Evolutionary conservation across 2,888 invertebrate genomes (phyloP), one percentile per base, ranked within the genome.

Genomic region (Metellina segmentata): DNA sequence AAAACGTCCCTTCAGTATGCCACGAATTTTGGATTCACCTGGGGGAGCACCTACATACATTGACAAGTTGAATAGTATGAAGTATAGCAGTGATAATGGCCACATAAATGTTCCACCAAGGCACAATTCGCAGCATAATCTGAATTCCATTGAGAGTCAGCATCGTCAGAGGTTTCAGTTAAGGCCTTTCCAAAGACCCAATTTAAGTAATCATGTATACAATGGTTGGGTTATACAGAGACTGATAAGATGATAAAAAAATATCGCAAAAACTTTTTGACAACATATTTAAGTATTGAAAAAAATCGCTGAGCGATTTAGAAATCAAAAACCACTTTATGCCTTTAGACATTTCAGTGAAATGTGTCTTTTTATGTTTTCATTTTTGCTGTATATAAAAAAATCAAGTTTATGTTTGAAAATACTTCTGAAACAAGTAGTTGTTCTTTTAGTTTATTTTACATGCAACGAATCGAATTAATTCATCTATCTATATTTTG

Each of bases 161-260:
- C 53, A 75, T 4, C 74, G 61, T 0, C 34, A 53, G 49, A 90
- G n/a, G 48, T 49, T 72, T 53, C 51, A 48, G 19, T 20, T 70
- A 16, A 77, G 75, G 61, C 88, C 81, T 6, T 52, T 74, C 53
- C 61, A 51, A 16, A 74, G 79, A 79, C 72, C 79, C 7, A 52
- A 49, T 34, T 1, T 8, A 6, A 74, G 49, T 13, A 81, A n/a
- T n/a, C 71, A 74, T n/a, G 49, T 81, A 9, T 87, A 87, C 7
- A 88, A 89, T 71, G 89, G 83, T 34, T 89, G 89, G 89, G 19
- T 83, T 34, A 48, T 89, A 2, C 89, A 81, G 19, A 89, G 83
- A 48, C 13, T 87, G 34, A 13, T 20, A 19, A 53, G 77, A 11
- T 7, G 16, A 61, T 61, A 16, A 61, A 16, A 61, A 16, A 5